Base-by-base conservation (phyloP, 2,888 invertebrate genomes). In the Hypercompe scribonia region DNA sequence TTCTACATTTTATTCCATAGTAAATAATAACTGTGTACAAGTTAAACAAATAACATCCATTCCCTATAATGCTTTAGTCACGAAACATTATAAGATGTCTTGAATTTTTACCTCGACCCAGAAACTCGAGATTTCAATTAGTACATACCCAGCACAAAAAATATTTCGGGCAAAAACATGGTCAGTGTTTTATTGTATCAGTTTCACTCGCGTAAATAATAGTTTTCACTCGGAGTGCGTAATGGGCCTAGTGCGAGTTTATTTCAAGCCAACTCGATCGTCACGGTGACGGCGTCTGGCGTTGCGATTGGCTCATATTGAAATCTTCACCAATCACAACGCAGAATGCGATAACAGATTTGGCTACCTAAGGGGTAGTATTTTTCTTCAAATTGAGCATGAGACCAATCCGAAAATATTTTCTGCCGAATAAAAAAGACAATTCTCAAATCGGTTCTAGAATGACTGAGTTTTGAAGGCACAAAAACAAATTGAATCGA, bases 71-170 rank as follows among this genome's bases (percentile, higher is more conserved):
- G n/a, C 18, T n/a, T 68, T 18, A 36, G 68, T 68, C 50, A 71
- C 31, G 64, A 65, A 33, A 61, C 46, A 8, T 50, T 68, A 21
- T 39, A 21, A 75, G 68, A 76, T 75, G 74, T 78, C 72, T 31
- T 34, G 68, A 63, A 54, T 66, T 75, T 1, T 61, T 65, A 18
- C 79, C 81, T 78, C 81, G 84, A 78, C 84, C 77, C 28, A 73
- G 33, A 75, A 79, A 81, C 46, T 24, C 24, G 31, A 46, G 31
- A 46, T 80, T 69, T 65, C 28, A 65, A 68, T 64, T 42, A 24
- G 28, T 63, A 67, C 28, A 61, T 61, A 61, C 61, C 31, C 18
- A 61, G 31, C 24, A 50, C 24, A 50, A 50, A 21, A 50, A 50
- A 54, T 50, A n/a, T n/a, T n/a, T 54, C 50, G 24, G n/a, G 8